A percentile compares a stretch with the other conserved stretches of the same genome.
Evolutionary conservation across 2,888 invertebrate genomes (phyloP).

Genomic region (Psylliodes chrysocephalus): DNA sequence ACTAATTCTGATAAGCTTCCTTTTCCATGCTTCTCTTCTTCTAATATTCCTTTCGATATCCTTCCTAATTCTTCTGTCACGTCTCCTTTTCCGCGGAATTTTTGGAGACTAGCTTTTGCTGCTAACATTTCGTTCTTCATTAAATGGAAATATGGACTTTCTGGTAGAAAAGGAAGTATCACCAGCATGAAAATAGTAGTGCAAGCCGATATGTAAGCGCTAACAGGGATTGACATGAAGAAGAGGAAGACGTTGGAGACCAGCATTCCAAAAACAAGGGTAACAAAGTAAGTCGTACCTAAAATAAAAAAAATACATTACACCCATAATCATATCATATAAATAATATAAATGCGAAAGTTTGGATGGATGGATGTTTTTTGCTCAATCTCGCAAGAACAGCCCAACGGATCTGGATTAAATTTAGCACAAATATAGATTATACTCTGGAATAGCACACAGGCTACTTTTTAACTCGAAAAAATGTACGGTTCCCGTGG

Average conservation of each 20-base stretch:
- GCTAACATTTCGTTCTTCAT: conserved; percentile 68
- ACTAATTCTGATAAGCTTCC: conserved; percentile 64
- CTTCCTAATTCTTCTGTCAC: conserved; percentile 65
- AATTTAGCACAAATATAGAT: no score
- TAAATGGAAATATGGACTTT: conserved; percentile 74
- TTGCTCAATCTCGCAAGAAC: no score
- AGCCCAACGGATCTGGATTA: no score
- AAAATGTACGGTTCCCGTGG: no score
- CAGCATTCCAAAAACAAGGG: conserved; percentile 36
- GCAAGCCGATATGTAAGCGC: conserved; percentile 13
- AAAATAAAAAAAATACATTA: neutral
- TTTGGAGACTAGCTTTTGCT: conserved; percentile 71
- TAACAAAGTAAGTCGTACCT: conserved; percentile 28
- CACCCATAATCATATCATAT: no score
- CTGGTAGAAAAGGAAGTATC: conserved; percentile 72
- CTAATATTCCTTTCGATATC: conserved; percentile 65
- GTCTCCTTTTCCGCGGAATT: conserved; percentile 67
- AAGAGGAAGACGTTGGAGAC: conserved; percentile 28
- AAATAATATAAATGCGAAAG: no score
- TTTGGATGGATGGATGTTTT: no score
- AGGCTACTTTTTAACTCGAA: no score
- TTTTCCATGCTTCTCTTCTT: conserved; percentile 63
- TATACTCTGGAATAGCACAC: no score
- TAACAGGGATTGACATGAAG: conserved; percentile 13
- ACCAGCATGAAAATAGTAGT: conserved; percentile 15